Conservation (phyloP, 2,113 vertebrate species). For the Chauna torquata region DNA sequence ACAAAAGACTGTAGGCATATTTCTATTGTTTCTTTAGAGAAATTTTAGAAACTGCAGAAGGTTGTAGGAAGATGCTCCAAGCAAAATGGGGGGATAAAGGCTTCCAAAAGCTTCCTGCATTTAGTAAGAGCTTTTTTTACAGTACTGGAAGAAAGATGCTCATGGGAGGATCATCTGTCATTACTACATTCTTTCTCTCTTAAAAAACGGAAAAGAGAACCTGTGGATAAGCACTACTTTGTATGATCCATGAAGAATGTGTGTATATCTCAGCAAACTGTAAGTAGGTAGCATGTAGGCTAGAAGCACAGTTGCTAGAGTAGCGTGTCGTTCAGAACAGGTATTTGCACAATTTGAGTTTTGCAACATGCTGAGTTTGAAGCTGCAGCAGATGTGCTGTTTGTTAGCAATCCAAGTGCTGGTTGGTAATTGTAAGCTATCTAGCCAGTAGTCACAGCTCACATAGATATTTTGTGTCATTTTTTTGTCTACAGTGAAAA, state of each 20-base stretch:
- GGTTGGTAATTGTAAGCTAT: neutral
- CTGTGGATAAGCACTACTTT: neutral
- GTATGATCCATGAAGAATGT: neutral
- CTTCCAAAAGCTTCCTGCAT: neutral
- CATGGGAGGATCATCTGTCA: neutral
- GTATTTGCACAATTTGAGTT: rapidly evolving
- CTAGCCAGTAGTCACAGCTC: neutral
- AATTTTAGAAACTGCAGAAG: neutral
- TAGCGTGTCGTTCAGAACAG: neutral
- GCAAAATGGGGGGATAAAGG: neutral
- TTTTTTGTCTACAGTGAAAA: rapidly evolving
- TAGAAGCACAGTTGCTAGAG: neutral
- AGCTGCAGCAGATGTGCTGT: neutral
- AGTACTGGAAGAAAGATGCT: neutral
- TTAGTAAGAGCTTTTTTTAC: neutral
- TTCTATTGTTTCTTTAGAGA: neutral
- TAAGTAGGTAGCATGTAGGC: neutral
- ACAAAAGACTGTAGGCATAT: neutral
- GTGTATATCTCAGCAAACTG: neutral
- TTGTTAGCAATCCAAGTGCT: rapidly evolving
- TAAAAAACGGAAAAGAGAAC: neutral
- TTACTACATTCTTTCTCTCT: neutral
- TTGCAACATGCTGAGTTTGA: neutral
- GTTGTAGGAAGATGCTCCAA: neutral
- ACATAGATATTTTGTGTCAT: rapidly evolving